Evolutionary conservation across 2,113 vertebrate genomes (phyloP), one percentile per base, ranked within the genome.

Genomic region (Smithornis capensis): DNA sequence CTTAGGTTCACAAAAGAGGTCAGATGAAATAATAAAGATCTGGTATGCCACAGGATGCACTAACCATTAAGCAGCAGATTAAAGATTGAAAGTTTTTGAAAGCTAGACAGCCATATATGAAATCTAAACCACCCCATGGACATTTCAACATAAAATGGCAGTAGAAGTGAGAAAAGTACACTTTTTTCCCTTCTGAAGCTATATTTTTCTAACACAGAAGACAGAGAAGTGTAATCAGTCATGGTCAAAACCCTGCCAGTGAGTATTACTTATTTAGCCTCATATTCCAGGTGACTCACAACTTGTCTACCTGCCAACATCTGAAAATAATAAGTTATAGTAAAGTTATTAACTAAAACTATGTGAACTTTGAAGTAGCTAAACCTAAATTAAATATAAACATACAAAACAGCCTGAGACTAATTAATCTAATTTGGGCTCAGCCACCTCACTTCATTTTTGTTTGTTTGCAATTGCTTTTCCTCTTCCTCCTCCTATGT

Each of bases 281-380:
- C 92, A 83, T 97, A 94, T 91, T 94, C 95, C 92, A 97, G 94
- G 89, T 95, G 95, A 97, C 82, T 96, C 92, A 95, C 73, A 89
- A 92, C 92, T 97, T 97, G 94, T 97, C 70, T 92, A 96, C 94
- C 97, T 97, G 79, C 91, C 96, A 97, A 97, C 93, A 95, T 94
- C 91, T 94, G 89, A 97, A 96, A 94, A 96, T 96, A 97, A 97
- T 97, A 94, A 95, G 44, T 83, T 97, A 95, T 97, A 96, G 83
- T 84, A 97, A 97, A 95, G 95, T 97, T 97, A 94, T 96, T 97
- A 96, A 97, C 70, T 90, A 90, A 91, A 97, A 96, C 80, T 76
- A 94, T 89, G 92, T 38, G 73, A 92, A 93, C 96, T 97, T 95
- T 87, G 96, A 97, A 97, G 95, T 97, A 97, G 96, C 90, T 95